Base-by-base conservation (phyloP, 2,888 invertebrate species). In the Sminthurides aquaticus region DNA sequence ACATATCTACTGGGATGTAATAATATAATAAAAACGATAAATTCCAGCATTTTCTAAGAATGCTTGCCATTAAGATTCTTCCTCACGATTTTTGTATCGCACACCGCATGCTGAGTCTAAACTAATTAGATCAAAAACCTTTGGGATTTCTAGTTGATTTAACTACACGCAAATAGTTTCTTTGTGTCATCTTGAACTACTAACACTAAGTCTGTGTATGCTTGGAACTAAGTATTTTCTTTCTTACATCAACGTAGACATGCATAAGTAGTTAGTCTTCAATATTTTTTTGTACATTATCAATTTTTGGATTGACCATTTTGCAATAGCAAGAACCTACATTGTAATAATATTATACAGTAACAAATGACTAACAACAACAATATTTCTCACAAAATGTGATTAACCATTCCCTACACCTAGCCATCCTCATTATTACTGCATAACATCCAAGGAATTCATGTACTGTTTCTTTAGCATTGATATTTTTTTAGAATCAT, bases 231-330 rank as follows among this genome's bases (percentile, higher is more conserved):
- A 18, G 52, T 52, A 52, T 18, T 8, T 20, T 52, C 18, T 43
- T 8, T 43, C 43, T 20, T 52, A 52, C 5, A 20, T 15, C 11
- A 20, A 52, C 52, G 20, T 52, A 52, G 11, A 52, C 22, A 22
- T 22, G 22, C 20, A 5, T 52, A 52, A 52, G 52, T 52, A 52
- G 52, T 52, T 20, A 52, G 52, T 52, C 52, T 52, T 52, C 52
- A 15, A 52, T 43, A n/a, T 52, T 52, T 52, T 52, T 52, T 52
- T 52, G 52, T 52, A 52, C 52, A 52, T 52, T 52, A 34, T 52
- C 52, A 52, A 52, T 22, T 52, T 52, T 52, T 52, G 52, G 22
- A 34, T 34, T 34, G 43, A 34, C 43, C 52, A 22, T 8, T 52
- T 52, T 8, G 11, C 52, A 52, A 18, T 5, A 52, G 11, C 52